Conservation (phyloP, 2,113 vertebrate genomes). For the Mionectes macconnelli region DNA sequence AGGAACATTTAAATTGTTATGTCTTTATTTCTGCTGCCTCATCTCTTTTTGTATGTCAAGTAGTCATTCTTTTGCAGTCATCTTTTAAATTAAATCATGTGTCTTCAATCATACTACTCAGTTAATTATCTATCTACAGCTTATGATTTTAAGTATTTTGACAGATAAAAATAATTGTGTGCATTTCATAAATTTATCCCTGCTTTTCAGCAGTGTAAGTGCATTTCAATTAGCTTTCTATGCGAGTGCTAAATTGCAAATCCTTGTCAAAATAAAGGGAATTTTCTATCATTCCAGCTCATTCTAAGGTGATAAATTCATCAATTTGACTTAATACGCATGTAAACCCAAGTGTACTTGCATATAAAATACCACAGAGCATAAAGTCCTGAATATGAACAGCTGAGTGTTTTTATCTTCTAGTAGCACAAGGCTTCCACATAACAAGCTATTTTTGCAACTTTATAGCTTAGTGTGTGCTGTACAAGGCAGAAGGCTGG, state of each 20-base stretch:
- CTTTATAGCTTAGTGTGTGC: neutral
- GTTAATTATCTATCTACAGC: conserved; percentile 9
- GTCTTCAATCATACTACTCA: neutral
- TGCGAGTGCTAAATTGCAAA: conserved; percentile 49
- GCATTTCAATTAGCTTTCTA: conserved; percentile 62
- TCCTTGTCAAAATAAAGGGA: conserved; percentile 49
- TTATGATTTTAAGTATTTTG: conserved; percentile 56
- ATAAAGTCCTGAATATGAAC: conserved; percentile 19
- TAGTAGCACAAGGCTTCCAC: conserved; percentile 30
- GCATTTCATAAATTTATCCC: conserved; percentile 63
- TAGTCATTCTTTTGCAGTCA: neutral
- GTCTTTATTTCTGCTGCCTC: neutral
- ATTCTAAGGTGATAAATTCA: conserved; percentile 54
- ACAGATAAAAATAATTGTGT: conserved; percentile 32
- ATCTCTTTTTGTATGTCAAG: neutral
- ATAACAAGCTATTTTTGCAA: conserved; percentile 11
- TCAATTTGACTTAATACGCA: conserved; percentile 57
- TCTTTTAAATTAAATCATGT: neutral
- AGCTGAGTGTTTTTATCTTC: conserved; percentile 51
- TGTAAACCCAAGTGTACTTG: conserved; percentile 48
- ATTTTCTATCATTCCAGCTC: conserved; percentile 19
- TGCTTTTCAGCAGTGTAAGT: conserved; percentile 33
- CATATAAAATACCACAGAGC: conserved; percentile 39
- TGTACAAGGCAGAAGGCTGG: neutral
- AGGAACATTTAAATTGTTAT: neutral